These are phyloP conservation scores for Stenurella melanura DNA, from an alignment of 2,888 invertebrate genomes.

Conservation along the genomic window DNA sequence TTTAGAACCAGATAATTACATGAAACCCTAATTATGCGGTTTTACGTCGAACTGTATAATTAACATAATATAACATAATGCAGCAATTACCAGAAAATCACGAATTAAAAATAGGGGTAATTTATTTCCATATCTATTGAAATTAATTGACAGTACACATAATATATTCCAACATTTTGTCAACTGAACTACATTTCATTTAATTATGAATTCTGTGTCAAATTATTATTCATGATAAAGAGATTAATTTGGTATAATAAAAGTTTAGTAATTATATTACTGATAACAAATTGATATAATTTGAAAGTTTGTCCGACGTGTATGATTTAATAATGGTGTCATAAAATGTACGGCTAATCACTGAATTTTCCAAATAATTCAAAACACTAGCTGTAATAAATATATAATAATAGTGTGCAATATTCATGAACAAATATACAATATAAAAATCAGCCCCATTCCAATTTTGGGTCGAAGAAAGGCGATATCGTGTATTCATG, in stretches of 20 bases:
- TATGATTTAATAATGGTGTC: not conserved
- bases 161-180: not conserved
- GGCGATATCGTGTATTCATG: no score
- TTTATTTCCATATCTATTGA: not conserved
- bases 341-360: not conserved
- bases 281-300: constrained; percentile 12
- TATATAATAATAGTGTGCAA: no score
- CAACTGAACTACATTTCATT: not conserved
- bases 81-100: not conserved
- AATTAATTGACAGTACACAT: not conserved
- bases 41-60: not conserved
- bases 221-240: constrained; percentile 12
- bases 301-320: constrained; percentile 2
- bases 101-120: not conserved
- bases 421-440: no score
- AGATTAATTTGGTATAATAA: constrained; percentile 9
- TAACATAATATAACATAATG: not conserved
- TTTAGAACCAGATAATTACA: not conserved
- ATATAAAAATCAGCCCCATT: no score
- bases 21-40: not conserved
- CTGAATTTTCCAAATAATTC: not conserved
- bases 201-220: constrained; percentile 11
- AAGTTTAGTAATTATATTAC: not conserved
- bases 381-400: no score
- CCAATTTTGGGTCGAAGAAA: no score